Evolutionary conservation across 2,797 vertebrate species (phyloP).

Genomic region (Phoxinus dragarum): DNA sequence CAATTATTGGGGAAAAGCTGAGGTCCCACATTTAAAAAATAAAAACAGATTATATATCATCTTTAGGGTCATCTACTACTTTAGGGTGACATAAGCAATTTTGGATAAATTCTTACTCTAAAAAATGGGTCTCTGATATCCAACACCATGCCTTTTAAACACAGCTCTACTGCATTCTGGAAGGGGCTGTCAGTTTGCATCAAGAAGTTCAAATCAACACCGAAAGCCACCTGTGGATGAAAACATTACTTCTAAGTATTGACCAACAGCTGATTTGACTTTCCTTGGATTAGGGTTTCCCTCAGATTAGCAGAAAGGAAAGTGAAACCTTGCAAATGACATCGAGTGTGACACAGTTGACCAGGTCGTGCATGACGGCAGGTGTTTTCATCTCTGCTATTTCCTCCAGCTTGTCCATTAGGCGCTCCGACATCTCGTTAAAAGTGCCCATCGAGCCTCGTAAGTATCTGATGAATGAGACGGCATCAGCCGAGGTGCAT

Average conservation of each 20-base stretch:
- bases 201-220: slow-evolving; percentile 84
- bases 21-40: not conserved
- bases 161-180: slow-evolving; percentile 78
- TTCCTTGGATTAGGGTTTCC: not conserved
- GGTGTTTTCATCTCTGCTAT: slow-evolving; percentile 75
- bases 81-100: not conserved
- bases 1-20: slow-evolving; percentile 83
- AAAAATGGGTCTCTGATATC: slow-evolving; percentile 50
- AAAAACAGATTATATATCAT: not conserved
- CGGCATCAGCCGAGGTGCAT: not conserved
- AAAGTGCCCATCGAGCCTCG: slow-evolving; percentile 84
- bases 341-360: slow-evolving; percentile 85
- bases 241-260: not conserved
- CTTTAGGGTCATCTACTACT: not conserved
- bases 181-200: slow-evolving; percentile 73
- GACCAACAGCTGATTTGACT: not conserved
- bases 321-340: slow-evolving; percentile 85
- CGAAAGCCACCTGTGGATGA: slow-evolving; percentile 83
- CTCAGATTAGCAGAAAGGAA: not conserved
- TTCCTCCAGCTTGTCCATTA: slow-evolving; percentile 83
- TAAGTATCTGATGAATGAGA: slow-evolving; percentile 78
- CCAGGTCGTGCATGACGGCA: slow-evolving; percentile 79
- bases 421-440: slow-evolving; percentile 87
- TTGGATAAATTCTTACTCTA: slow-evolving; percentile 49
- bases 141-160: slow-evolving; percentile 67